A percentile compares a stretch with the other conserved stretches of the same genome.
Conservation (phyloP, 2,888 invertebrate genomes). For the Hedychridium roseum region DNA sequence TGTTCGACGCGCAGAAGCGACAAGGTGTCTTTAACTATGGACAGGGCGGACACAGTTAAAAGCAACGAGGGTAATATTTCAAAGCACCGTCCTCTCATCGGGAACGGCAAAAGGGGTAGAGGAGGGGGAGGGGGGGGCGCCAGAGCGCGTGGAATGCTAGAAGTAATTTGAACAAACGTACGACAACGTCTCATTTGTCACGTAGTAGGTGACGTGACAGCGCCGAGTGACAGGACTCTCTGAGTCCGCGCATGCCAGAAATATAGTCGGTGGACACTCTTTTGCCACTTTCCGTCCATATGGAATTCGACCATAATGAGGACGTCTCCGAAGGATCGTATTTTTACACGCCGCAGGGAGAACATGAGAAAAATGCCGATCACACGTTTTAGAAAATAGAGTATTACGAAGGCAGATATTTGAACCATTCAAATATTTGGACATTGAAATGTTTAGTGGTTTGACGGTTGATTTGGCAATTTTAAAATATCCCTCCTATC, state of each 20-base stretch:
- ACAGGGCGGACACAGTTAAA: constrained; percentile 19
- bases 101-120: constrained; percentile 38
- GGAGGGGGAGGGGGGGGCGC: constrained; percentile 17
- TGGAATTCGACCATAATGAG: constrained; percentile 42
- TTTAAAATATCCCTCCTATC: too few relatives aligned
- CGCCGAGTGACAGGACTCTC: constrained; percentile 36
- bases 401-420: too few relatives aligned
- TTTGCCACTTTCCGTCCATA: constrained; percentile 25
- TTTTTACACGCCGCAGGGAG: too few relatives aligned
- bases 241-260: constrained; percentile 39
- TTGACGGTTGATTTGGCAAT: neutral
- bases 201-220: constrained; percentile 45
- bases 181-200: constrained; percentile 63
- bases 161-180: constrained; percentile 61
- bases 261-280: constrained; percentile 44
- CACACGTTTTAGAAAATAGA: too few relatives aligned
- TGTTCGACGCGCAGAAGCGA: too few relatives aligned
- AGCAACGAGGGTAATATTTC: constrained; percentile 57
- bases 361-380: too few relatives aligned
- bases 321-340: constrained; percentile 26
- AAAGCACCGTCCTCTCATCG: constrained; percentile 51
- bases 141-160: constrained; percentile 46
- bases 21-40: neutral
- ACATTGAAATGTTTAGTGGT: neutral
- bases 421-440: neutral